Conservation (phyloP, 2,113 vertebrate genomes). For the Delphinapterus leucas region DNA sequence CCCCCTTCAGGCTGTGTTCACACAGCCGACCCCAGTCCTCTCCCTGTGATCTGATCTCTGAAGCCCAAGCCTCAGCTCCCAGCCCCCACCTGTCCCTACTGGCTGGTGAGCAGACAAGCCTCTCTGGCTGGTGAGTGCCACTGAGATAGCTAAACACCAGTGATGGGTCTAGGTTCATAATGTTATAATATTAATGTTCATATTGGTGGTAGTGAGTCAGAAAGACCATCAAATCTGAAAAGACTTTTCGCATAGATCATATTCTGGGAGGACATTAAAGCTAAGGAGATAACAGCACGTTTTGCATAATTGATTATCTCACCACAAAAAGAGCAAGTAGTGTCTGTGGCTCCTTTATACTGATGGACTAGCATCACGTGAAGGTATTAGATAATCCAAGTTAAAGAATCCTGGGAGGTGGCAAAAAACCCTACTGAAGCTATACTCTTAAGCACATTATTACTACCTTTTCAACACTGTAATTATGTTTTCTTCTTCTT, state of each 20-base stretch:
- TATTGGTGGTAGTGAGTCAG: neutral
- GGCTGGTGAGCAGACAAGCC: too few species aligned
- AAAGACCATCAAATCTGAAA: neutral
- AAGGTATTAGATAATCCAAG: neutral
- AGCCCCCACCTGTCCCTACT: too few species aligned
- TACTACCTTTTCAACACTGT: neutral
- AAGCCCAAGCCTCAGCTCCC: too few species aligned
- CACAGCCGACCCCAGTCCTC: too few species aligned
- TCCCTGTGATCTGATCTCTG: too few species aligned
- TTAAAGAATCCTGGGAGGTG: neutral
- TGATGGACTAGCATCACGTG: fast-evolving
- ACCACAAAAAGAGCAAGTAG: neutral
- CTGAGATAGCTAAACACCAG: neutral
- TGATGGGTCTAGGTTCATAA: fast-evolving
- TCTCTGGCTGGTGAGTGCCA: too few species aligned
- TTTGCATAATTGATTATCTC: neutral
- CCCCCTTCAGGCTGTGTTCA: too few species aligned
- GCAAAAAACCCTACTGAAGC: neutral
- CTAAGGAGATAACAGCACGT: neutral
- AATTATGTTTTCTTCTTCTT: neutral
- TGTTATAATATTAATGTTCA: neutral
- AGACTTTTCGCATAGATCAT: neutral
- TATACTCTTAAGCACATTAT: neutral
- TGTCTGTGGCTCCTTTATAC: neutral
- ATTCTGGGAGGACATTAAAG: neutral